phyloP scores from a whole-genome alignment of 1,140 invertebrate genomes.

The Drosophila repleta region DNA sequence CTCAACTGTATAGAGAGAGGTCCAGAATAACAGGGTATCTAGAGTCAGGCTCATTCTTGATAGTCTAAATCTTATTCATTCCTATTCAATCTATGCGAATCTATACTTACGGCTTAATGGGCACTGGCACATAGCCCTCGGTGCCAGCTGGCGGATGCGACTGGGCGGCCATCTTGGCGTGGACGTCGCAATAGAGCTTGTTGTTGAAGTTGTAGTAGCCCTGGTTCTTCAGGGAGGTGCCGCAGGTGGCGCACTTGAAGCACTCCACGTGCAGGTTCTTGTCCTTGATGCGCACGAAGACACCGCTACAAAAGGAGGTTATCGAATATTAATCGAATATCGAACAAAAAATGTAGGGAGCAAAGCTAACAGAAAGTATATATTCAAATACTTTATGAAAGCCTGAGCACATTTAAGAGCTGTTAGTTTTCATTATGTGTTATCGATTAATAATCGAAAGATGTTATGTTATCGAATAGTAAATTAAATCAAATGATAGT shows the following conservation, averaged over 20 bases:
- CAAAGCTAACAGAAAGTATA: constrained; percentile 3
- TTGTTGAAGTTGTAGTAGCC: constrained; percentile 98
- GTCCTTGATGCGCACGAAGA: constrained; percentile 98
- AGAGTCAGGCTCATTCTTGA: no score
- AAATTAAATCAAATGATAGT: no score
- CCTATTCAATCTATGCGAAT: no score
- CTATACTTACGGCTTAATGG: constrained; percentile 92
- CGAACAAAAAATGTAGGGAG: no score
- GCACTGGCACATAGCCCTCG: constrained; percentile 89
- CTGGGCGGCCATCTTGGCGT: constrained; percentile 94
- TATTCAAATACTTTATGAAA: background rate
- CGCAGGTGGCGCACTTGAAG: constrained; percentile 98
- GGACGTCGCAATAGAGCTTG: constrained; percentile 98
- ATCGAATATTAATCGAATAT: background rate
- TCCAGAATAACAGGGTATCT: no score
- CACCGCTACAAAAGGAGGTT: constrained; percentile 89
- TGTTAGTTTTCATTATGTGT: background rate
- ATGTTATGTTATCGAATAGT: no score
- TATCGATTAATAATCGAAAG: background rate
- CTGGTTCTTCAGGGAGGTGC: constrained; percentile 96
- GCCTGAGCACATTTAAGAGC: background rate
- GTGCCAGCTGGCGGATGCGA: constrained; percentile 91
- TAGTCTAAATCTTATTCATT: no score
- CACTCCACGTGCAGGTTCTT: constrained; percentile 98
- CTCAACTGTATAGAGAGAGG: no score